Evolutionary conservation across 2,113 vertebrate genomes (phyloP).

Genomic region (Helogale parvula): DNA sequence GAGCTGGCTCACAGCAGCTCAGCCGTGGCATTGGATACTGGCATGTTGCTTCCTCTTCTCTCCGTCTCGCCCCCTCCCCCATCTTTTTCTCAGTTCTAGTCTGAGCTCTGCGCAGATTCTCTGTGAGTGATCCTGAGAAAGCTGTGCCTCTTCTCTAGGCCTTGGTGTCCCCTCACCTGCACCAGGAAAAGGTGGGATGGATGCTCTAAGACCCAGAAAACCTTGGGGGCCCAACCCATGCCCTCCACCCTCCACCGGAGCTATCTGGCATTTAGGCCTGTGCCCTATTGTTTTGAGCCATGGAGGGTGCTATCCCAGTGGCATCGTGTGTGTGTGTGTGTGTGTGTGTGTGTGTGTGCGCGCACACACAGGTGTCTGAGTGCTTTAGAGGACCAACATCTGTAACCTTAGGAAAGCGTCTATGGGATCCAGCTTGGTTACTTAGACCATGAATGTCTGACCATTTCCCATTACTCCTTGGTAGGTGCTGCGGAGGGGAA

Average conservation of each 20-base stretch:
- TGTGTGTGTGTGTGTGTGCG: too few relatives aligned
- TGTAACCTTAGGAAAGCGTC: not conserved
- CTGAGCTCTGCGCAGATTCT: not conserved
- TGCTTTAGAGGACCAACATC: not conserved
- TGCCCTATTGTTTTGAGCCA: not conserved
- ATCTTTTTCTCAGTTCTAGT: not conserved
- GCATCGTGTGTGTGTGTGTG: not conserved
- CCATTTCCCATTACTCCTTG: not conserved
- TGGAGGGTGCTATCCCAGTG: not conserved
- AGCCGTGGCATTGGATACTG: accelerated
- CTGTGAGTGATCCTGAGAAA: not conserved
- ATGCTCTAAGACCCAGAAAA: not conserved
- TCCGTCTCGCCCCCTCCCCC: accelerated
- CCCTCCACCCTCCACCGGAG: not conserved
- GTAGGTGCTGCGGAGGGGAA: not conserved
- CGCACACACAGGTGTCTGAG: not conserved
- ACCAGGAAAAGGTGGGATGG: not conserved
- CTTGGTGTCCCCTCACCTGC: not conserved
- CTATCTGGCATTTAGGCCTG: not conserved
- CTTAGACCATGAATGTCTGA: not conserved
- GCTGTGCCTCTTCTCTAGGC: not conserved
- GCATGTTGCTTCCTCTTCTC: accelerated
- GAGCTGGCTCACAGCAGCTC: not conserved
- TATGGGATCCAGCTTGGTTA: not conserved
- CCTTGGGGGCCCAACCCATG: not conserved